Evolutionary conservation across 2,113 vertebrate genomes (phyloP).

Genomic region (Illadopsis cleaveri): DNA sequence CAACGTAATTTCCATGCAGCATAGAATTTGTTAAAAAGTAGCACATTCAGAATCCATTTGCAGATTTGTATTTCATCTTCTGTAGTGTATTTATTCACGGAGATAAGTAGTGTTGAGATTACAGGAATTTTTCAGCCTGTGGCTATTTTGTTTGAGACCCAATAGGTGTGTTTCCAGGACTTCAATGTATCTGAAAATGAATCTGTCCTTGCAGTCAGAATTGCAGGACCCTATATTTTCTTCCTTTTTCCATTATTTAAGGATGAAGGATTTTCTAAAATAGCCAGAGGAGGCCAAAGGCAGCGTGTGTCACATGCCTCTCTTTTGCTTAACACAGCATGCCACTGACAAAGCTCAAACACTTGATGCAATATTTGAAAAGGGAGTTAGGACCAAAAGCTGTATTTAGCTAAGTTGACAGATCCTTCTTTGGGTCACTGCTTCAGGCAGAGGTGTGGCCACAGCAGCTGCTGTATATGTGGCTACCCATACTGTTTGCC

Average conservation of each 20-base stretch:
- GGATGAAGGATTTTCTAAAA: background rate
- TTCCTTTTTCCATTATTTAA: background rate
- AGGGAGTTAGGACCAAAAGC: background rate
- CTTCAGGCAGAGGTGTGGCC: background rate
- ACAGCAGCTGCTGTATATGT: no score
- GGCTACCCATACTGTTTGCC: background rate
- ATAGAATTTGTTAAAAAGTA: background rate
- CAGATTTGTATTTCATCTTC: background rate
- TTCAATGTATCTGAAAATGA: background rate
- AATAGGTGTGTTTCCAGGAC: background rate
- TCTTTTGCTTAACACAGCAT: background rate
- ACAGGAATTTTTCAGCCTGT: background rate
- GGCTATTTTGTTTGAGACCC: background rate
- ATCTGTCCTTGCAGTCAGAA: background rate
- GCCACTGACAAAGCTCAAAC: background rate
- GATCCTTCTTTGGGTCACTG: background rate
- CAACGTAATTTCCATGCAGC: background rate
- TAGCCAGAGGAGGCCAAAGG: background rate
- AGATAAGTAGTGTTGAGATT: background rate
- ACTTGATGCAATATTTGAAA: background rate
- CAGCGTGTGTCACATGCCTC: accelerated
- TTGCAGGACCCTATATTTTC: background rate
- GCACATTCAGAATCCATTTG: background rate
- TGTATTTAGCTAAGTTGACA: background rate
- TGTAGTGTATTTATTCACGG: background rate